These are phyloP conservation scores for Galeopsomyia nigrocyanea DNA, from an alignment of 2,888 invertebrate species.

Conservation along the genomic window DNA sequence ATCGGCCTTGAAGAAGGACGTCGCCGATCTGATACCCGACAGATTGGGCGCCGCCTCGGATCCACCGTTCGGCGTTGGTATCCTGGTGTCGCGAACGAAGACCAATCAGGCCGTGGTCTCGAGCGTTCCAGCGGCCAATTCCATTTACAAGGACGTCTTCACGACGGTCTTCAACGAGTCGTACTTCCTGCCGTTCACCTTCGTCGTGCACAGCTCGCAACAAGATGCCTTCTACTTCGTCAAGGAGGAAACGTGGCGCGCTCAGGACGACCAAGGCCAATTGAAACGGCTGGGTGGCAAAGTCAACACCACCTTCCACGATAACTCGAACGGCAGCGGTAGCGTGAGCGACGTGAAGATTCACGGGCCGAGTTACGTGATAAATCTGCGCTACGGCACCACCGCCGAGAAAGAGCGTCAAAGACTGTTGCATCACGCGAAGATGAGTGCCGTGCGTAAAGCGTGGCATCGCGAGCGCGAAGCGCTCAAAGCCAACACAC, in stretches of 20 bases:
- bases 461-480: conserved; percentile 96
- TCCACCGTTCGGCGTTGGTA: conserved; percentile 88
- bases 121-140: conserved; percentile 90
- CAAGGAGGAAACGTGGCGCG: conserved; percentile 91
- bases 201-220: conserved; percentile 88
- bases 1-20: conserved; percentile 84
- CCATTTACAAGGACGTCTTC: conserved; percentile 92
- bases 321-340: conserved; percentile 77
- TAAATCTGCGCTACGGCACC: conserved; percentile 95
- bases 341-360: conserved; percentile 89
- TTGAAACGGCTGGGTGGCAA: conserved; percentile 90
- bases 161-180: conserved; percentile 93
- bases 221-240: conserved; percentile 95
- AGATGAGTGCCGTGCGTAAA: conserved; percentile 86
- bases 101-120: conserved; percentile 87
- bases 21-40: conserved; percentile 78
- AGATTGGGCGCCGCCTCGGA: conserved; percentile 87
- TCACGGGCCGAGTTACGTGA: conserved; percentile 89
- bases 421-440: conserved; percentile 91
- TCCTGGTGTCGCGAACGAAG: conserved; percentile 84
- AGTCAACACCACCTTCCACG: conserved; percentile 92
- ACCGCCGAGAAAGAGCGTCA: conserved; percentile 91
- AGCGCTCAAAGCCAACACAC: conserved; percentile 82
- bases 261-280: conserved; percentile 89
- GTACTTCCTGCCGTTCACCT: conserved; percentile 87